Evolutionary conservation across 2,797 vertebrate genomes (phyloP).

Genomic region (Hozukius guyotensis): DNA sequence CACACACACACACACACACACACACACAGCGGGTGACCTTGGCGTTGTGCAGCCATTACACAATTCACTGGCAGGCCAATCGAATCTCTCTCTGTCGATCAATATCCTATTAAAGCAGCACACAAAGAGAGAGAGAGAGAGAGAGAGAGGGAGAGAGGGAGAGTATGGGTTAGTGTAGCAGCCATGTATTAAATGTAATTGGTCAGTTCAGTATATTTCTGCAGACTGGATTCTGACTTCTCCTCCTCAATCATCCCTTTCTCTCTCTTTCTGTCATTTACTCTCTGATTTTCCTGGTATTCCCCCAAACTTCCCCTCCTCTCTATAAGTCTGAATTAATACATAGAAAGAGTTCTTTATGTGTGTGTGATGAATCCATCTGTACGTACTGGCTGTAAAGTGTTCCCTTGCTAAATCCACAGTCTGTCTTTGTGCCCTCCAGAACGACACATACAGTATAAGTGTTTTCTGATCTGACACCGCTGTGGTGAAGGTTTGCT

Average conservation of each 20-base stretch:
- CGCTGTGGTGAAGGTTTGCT: too few species aligned
- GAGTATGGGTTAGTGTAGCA: conserved; percentile 87
- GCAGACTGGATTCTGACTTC: conserved; percentile 36
- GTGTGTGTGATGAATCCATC: too few species aligned
- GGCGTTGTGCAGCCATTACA: conserved; percentile 94
- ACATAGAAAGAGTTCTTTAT: too few species aligned
- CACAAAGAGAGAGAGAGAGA: conserved; percentile 45
- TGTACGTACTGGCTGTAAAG: neutral
- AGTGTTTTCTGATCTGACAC: too few species aligned
- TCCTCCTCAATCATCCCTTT: conserved; percentile 30
- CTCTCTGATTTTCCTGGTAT: neutral
- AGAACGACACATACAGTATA: neutral
- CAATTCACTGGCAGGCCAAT: conserved; percentile 95
- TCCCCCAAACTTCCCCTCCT: neutral
- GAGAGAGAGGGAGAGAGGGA: neutral
- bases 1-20: conserved; percentile 40
- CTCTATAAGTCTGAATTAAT: neutral
- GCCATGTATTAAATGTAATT: conserved; percentile 95
- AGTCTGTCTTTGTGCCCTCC: neutral
- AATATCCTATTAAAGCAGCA: conserved; percentile 97
- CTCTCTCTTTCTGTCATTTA: neutral
- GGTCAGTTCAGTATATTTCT: conserved; percentile 87
- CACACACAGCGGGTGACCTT: conserved; percentile 87
- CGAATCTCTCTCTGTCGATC: conserved; percentile 95
- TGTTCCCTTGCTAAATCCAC: neutral